A percentile compares a stretch with the other conserved stretches of the same genome.
Conservation (phyloP, 2,797 vertebrate species). For the Alca torda region DNA sequence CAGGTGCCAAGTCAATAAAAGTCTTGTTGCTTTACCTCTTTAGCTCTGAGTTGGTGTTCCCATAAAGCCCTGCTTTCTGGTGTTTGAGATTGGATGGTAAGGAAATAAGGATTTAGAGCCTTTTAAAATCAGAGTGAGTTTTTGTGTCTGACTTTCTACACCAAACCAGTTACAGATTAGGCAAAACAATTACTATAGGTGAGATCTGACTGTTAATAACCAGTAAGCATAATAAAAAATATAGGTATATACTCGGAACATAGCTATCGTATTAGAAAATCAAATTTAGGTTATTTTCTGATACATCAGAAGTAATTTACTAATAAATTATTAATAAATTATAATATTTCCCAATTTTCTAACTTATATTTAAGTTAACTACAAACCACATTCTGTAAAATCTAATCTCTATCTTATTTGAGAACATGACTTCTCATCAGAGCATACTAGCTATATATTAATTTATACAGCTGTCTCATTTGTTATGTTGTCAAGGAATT, state of each 20-base stretch:
- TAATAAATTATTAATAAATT: background rate
- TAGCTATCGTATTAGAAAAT: background rate
- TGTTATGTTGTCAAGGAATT: conserved; percentile 45
- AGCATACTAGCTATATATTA: conserved; percentile 44
- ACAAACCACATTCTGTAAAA: conserved; percentile 3
- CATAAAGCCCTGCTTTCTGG: background rate
- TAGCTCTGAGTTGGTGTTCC: background rate
- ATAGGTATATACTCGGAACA: background rate
- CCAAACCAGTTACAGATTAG: background rate
- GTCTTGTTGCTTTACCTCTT: background rate
- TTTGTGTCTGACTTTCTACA: background rate
- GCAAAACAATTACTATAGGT: background rate
- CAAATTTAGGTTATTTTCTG: background rate
- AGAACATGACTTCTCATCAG: conserved; percentile 19
- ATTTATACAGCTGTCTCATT: conserved; percentile 59
- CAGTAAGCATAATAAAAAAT: background rate
- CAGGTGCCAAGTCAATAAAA: background rate
- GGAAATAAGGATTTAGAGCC: background rate
- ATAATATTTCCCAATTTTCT: background rate
- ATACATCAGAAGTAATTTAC: background rate
- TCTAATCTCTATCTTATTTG: background rate
- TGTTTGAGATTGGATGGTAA: background rate
- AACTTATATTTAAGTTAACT: background rate
- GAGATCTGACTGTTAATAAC: background rate
- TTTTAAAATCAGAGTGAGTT: background rate